A percentile compares a stretch with the other conserved stretches of the same genome.
Evolutionary conservation across 2,888 invertebrate species (phyloP).

Genomic region (Cheiracanthium punctorium): DNA sequence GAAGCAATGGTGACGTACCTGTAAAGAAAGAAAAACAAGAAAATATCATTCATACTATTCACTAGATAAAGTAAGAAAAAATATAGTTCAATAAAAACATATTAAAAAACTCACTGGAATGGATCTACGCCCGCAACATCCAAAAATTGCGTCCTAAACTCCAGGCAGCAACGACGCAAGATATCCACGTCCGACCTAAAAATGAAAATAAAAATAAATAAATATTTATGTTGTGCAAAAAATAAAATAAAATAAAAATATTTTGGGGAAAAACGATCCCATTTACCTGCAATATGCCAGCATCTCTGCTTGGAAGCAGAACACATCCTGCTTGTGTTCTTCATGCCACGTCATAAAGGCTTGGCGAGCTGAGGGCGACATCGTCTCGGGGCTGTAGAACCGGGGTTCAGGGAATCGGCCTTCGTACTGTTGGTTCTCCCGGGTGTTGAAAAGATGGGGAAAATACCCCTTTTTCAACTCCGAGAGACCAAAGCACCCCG

Average conservation of each 20-base stretch:
- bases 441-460: conserved; percentile 10
- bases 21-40: too few species aligned
- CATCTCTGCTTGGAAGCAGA: conserved; percentile 37
- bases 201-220: neutral
- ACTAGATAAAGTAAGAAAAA: too few species aligned
- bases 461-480: conserved; percentile 7
- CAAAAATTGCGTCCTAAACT: neutral
- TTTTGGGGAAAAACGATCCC: neutral
- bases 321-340: neutral
- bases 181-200: neutral
- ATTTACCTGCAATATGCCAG: neutral
- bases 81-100: too few species aligned
- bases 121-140: neutral
- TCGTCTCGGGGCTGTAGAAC: neutral
- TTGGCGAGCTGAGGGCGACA: neutral
- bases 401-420: neutral
- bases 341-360: neutral
- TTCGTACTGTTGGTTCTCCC: conserved; percentile 3
- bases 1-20: too few species aligned
- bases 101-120: neutral
- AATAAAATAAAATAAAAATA: neutral
- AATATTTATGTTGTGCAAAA: neutral
- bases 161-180: neutral
- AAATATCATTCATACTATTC: too few species aligned
- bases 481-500: neutral